Percentiles rank a stretch among this genome's conserved stretches.
Conservation (phyloP, 2,113 vertebrate genomes). For the Pomatostomus ruficeps region DNA sequence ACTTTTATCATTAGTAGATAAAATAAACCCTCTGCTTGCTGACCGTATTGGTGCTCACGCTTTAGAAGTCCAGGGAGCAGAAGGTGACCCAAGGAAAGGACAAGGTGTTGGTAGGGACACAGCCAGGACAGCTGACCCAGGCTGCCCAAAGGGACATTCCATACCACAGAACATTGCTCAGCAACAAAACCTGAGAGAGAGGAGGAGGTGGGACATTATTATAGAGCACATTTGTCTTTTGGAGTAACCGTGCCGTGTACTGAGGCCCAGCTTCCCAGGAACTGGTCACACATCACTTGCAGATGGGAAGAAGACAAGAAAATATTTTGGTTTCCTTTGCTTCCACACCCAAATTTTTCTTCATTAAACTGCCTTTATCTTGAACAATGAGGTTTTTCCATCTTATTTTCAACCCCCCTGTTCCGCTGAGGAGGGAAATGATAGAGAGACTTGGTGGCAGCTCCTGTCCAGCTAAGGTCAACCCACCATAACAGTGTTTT, state of each 20-base stretch:
- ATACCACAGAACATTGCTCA: not conserved
- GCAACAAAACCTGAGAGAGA: not conserved
- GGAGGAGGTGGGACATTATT: not conserved
- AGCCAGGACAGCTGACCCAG: not conserved
- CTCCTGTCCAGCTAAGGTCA: not conserved
- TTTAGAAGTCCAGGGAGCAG: not conserved
- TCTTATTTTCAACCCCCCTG: not conserved
- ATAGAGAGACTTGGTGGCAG: not conserved
- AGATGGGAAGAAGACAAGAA: not conserved
- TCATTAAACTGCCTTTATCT: not conserved
- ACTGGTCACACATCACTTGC: not conserved
- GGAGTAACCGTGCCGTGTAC: not conserved
- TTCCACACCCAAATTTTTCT: not conserved
- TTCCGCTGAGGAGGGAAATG: not conserved
- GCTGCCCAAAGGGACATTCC: not conserved
- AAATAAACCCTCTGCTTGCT: not conserved
- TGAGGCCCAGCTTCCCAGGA: not conserved
- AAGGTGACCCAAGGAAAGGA: not conserved
- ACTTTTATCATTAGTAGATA: not conserved
- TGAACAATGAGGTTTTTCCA: not conserved
- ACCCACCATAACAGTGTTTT: not conserved
- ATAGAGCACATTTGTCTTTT: not conserved
- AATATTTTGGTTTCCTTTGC: not conserved
- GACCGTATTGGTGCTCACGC: not conserved
- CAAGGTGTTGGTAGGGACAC: not conserved